These are phyloP conservation scores for Coranthus polyacanthus DNA, from an alignment of 2,797 vertebrate genomes.

Conservation along the genomic window DNA sequence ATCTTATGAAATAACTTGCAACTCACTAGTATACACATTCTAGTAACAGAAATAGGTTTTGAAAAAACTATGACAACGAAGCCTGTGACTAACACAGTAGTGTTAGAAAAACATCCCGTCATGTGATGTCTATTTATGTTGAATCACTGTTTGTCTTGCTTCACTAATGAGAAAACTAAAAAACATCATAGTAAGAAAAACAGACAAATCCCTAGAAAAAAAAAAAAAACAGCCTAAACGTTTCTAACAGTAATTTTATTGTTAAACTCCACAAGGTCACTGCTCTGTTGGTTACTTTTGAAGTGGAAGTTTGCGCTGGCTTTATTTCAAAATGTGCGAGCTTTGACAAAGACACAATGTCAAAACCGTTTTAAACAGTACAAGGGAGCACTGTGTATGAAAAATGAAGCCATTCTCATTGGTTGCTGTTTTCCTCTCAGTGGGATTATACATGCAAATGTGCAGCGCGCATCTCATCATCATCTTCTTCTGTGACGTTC, in stretches of 20 bases:
- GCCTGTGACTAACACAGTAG: too few species aligned
- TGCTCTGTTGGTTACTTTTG: conserved; percentile 22
- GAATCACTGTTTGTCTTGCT: too few species aligned
- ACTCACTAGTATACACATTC: too few species aligned
- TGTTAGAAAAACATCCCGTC: neutral
- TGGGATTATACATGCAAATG: conserved; percentile 26
- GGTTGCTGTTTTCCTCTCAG: conserved; percentile 15
- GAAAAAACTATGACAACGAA: too few species aligned
- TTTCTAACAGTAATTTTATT: conserved; percentile 40
- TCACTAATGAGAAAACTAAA: neutral
- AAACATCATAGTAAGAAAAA: conserved; percentile 23
- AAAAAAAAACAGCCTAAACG: too few species aligned
- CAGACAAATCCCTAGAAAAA: conserved; percentile 45
- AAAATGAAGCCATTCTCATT: conserved; percentile 26
- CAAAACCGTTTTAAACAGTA: conserved; percentile 54
- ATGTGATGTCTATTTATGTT: too few species aligned
- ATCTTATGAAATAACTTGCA: too few species aligned
- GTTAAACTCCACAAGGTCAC: conserved; percentile 40
- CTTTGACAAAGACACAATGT: conserved; percentile 43
- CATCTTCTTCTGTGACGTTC: conserved; percentile 16
- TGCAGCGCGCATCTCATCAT: conserved; percentile 2
- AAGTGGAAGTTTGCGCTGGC: conserved; percentile 14
- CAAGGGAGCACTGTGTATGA: neutral
- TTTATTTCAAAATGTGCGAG: conserved; percentile 22
- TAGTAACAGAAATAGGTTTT: too few species aligned